These are phyloP conservation scores for Chymomyza procnemis DNA, from an alignment of 2,888 invertebrate genomes.

Conservation along the genomic window DNA sequence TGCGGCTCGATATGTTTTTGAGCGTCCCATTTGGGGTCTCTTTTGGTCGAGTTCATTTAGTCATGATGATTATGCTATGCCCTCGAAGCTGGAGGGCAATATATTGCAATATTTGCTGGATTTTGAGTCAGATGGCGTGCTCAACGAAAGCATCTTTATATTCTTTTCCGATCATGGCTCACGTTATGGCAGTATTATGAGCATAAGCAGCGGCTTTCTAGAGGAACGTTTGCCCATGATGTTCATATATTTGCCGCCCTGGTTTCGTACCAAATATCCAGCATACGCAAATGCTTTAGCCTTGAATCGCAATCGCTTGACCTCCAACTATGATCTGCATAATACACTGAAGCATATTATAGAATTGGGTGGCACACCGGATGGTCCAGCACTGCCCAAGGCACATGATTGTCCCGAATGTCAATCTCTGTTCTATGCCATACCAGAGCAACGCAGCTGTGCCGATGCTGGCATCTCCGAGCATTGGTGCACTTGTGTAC, in stretches of 20 bases:
- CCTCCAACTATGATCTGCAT: constrained; percentile 86
- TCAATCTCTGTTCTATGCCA: constrained; percentile 81
- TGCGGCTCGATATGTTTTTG: constrained; percentile 81
- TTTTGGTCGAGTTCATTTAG: constrained; percentile 88
- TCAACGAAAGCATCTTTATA: constrained; percentile 83
- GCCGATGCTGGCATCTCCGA: constrained; percentile 82
- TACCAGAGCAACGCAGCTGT: constrained; percentile 82
- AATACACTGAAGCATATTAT: constrained; percentile 84
- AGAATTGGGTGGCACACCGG: constrained; percentile 63
- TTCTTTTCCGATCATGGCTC: constrained; percentile 88
- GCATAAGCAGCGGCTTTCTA: constrained; percentile 84
- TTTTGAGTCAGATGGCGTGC: constrained; percentile 80
- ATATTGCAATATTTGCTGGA: constrained; percentile 81
- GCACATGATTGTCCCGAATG: constrained; percentile 82
- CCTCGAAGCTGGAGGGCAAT: constrained; percentile 83
- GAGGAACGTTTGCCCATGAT: constrained; percentile 87
- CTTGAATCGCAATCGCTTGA: constrained; percentile 82
- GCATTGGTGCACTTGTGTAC: constrained; percentile 86
- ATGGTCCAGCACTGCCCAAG: constrained; percentile 47
- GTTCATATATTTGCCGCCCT: constrained; percentile 83
- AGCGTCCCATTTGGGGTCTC: constrained; percentile 83
- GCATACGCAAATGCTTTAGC: constrained; percentile 80
- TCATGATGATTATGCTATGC: constrained; percentile 83
- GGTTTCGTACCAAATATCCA: constrained; percentile 81
- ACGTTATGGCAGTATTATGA: constrained; percentile 84